A percentile compares a stretch with the other conserved stretches of the same genome.
Evolutionary conservation across 2,888 invertebrate genomes (phyloP).

Genomic region (Glaucopsyche alexis): DNA sequence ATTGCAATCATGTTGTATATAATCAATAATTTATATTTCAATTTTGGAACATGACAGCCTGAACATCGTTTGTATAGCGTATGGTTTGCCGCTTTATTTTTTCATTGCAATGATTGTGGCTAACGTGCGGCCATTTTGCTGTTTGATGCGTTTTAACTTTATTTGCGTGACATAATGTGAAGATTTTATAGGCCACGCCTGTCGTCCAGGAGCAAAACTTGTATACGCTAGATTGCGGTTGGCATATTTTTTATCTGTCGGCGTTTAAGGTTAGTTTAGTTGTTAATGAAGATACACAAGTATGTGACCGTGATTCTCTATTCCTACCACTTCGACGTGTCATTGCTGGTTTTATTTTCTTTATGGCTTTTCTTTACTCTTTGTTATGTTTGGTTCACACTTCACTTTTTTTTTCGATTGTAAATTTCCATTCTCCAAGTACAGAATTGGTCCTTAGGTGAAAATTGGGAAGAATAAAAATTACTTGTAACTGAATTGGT

Average conservation of each 20-base stretch:
- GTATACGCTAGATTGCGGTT: slow-evolving; percentile 31
- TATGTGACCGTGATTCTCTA: slow-evolving; percentile 51
- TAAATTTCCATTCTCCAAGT: not conserved
- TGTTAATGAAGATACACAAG: slow-evolving; percentile 67
- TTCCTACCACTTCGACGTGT: slow-evolving; percentile 20
- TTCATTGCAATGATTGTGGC: slow-evolving; percentile 51
- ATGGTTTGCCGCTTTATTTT: slow-evolving; percentile 76
- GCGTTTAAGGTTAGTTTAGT: slow-evolving; percentile 37
- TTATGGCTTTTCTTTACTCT: slow-evolving; percentile 48
- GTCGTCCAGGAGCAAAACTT: slow-evolving; percentile 33
- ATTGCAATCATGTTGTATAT: slow-evolving; percentile 20
- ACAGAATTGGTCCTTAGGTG: not conserved
- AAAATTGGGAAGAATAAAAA: not conserved
- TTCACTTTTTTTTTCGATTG: slow-evolving; percentile 24
- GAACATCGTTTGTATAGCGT: slow-evolving; percentile 30
- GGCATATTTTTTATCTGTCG: slow-evolving; percentile 28
- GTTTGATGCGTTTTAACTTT: slow-evolving; percentile 67
- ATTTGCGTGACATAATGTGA: slow-evolving; percentile 62
- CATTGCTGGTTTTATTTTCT: slow-evolving; percentile 39
- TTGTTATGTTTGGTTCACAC: slow-evolving; percentile 22
- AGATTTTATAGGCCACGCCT: slow-evolving; percentile 27
- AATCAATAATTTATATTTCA: slow-evolving; percentile 29
- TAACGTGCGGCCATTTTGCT: slow-evolving; percentile 37
- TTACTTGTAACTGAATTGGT: not conserved
- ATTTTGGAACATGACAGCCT: slow-evolving; percentile 30